phyloP scores from a whole-genome alignment of 2,888 invertebrate genomes.

The Tolmerus cingulatus region DNA sequence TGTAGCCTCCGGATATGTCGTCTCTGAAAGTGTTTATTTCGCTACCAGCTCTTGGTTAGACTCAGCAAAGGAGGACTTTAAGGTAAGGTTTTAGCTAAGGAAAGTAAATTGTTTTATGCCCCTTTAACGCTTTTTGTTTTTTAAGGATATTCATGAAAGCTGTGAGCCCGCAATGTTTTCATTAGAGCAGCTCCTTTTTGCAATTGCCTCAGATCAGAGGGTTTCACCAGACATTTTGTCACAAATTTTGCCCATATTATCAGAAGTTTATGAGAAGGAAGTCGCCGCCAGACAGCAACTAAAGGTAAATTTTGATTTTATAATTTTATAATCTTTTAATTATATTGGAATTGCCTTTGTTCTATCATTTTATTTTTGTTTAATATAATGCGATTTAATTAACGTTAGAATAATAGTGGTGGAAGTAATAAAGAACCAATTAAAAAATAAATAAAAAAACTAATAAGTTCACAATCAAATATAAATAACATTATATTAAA shows the following conservation, averaged over 20 bases:
- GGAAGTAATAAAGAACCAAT: no score
- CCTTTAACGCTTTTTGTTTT: constrained; percentile 45
- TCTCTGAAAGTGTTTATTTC: constrained; percentile 93
- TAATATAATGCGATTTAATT: no score
- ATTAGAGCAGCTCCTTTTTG: constrained; percentile 80
- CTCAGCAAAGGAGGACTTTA: constrained; percentile 75
- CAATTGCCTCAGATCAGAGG: constrained; percentile 74
- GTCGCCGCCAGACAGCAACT: constrained; percentile 71
- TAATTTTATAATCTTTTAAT: neutral
- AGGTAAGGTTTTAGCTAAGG: constrained; percentile 64
- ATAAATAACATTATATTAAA: no score
- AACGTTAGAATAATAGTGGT: no score
- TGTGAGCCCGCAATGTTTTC: constrained; percentile 93
- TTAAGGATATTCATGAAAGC: constrained; percentile 79
- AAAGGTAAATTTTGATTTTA: constrained; percentile 56
- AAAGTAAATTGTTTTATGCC: neutral
- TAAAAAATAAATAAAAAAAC: no score
- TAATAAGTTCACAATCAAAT: no score
- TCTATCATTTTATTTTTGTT: no score
- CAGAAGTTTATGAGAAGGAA: constrained; percentile 68
- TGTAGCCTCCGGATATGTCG: constrained; percentile 85
- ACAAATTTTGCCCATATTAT: constrained; percentile 70
- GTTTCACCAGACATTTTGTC: constrained; percentile 71
- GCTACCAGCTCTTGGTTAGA: constrained; percentile 83
- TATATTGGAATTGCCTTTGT: neutral